phyloP scores from a whole-genome alignment of 2,888 invertebrate genomes.

The Agrochola macilenta region DNA sequence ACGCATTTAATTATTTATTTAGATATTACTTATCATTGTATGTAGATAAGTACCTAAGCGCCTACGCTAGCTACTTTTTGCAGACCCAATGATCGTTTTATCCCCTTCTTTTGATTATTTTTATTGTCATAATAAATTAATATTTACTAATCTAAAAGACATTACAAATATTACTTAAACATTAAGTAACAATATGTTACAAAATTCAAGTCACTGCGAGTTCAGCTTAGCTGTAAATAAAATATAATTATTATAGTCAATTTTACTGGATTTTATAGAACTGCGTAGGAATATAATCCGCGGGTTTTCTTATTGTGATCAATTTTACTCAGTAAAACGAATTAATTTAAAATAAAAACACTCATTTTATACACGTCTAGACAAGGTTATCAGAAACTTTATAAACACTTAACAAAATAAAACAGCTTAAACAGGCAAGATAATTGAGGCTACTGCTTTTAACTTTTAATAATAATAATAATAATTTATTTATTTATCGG shows the following conservation, averaged over 20 bases:
- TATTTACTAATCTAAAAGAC: neutral
- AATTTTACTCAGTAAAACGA: neutral
- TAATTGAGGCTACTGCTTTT: neutral
- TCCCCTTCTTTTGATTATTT: neutral
- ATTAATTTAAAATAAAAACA: constrained; percentile 1
- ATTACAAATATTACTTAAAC: neutral
- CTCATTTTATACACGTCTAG: constrained; percentile 5
- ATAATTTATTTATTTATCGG: no score
- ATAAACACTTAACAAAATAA: constrained; percentile 1
- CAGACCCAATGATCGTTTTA: neutral
- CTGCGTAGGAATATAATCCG: constrained; percentile 5
- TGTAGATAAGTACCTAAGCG: neutral
- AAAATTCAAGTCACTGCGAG: neutral
- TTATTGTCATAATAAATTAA: neutral
- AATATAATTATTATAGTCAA: neutral
- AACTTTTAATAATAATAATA: no score
- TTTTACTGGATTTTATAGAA: neutral
- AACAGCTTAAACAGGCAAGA: neutral
- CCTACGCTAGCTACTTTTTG: neutral
- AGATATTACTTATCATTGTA: neutral
- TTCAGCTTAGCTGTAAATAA: neutral
- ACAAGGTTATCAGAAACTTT: constrained; percentile 19
- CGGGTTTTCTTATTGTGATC: neutral
- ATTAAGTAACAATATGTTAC: no score
- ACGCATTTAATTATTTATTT: neutral